Conservation (phyloP, 1,140 invertebrate genomes). For the Lepidurus arcticus region DNA sequence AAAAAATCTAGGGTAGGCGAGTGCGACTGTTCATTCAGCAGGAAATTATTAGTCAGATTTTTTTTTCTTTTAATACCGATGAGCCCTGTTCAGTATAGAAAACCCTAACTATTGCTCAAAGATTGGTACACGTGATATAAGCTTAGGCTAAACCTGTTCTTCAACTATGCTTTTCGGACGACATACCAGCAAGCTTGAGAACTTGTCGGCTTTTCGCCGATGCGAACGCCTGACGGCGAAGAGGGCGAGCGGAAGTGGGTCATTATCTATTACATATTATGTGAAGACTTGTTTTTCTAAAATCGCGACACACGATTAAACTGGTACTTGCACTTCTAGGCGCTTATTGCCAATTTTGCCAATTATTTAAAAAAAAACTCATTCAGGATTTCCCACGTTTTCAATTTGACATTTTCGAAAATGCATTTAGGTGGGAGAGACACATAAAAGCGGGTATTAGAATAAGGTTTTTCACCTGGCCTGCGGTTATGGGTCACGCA, state of each 20-base stretch:
- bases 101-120: neutral
- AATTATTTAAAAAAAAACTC: neutral
- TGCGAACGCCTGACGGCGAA: neutral
- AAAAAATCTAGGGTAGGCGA: neutral
- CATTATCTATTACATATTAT: neutral
- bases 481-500: slow-evolving; percentile 16
- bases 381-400: neutral
- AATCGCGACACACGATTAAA: too few species aligned
- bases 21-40: neutral
- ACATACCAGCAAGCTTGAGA: neutral
- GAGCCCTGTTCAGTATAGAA: neutral
- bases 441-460: neutral
- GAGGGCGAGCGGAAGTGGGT: neutral
- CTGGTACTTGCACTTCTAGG: neutral
- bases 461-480: neutral
- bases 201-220: neutral
- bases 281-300: neutral
- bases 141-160: neutral
- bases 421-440: neutral
- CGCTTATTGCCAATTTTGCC: neutral
- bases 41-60: neutral
- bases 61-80: neutral
- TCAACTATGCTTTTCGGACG: neutral
- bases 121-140: neutral
- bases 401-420: neutral